Base-by-base conservation (phyloP, 1,140 invertebrate genomes). In the Druon quercuslanigerum region DNA sequence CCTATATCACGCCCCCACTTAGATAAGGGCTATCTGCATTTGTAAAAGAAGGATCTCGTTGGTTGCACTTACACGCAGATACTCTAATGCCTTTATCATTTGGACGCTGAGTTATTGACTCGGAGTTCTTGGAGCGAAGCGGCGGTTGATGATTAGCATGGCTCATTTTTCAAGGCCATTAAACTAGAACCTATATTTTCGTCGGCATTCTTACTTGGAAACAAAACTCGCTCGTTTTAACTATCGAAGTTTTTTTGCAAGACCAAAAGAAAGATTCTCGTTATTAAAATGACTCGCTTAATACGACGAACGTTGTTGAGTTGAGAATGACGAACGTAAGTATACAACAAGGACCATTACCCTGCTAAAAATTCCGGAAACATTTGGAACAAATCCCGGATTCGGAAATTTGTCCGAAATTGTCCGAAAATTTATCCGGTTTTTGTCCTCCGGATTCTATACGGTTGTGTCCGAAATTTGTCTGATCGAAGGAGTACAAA, bases 101-200 rank as follows among this genome's bases (percentile, higher is more conserved):
- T 40, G 20, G 20, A 60, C 57, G 19, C 25, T 66, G 33, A 66
- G 33, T 66, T 66, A 66, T 66, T 66, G 60, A 66, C 60, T 66
- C 6, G 14, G 33, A 40, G 33, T 33, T 40, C 60, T 66, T 25
- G 60, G 60, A 66, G 25, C 33, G 33, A n/a, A 33, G 16, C 60
- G 33, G 25, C 60, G 33, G 46, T 40, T 46, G 25, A 66, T 66
- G 33, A 66, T 40, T 66, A 66, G 40, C 25, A 13, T 33, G 25
- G 2, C 9, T 66, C 33, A 46, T 66, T 66, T 46, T 66, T 66
- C 25, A 60, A 60, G 57, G 57, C 40, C 12, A 60, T 33, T 33
- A 5, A 57, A 57, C 56, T 20, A 19, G 16, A 54, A n/a, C 52
- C 57, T 33, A 60, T 60, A 12, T 60, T 25, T 66, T n/a, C 25